Evolutionary conservation across 2,113 vertebrate genomes (phyloP).

Genomic region (Pantherophis guttatus): DNA sequence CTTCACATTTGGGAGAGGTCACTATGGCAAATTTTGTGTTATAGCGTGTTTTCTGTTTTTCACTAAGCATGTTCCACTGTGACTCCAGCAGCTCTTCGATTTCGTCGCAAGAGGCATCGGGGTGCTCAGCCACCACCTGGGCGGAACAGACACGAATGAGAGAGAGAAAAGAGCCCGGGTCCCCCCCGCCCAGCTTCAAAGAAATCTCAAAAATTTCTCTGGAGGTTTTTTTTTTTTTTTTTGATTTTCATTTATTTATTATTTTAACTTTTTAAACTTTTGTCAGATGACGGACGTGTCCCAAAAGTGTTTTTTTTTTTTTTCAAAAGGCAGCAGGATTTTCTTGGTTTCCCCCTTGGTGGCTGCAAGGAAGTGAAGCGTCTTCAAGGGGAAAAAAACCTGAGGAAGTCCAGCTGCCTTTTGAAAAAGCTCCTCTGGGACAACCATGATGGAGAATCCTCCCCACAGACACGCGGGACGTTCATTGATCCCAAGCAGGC

Average conservation of each 20-base stretch:
- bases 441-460: no score
- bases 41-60: constrained; percentile 80
- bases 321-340: neutral
- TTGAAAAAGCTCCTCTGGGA: no score
- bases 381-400: no score
- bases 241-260: no score
- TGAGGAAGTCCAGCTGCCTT: no score
- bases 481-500: no score
- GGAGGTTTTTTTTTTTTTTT: no score
- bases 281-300: neutral
- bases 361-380: no score
- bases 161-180: no score
- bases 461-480: no score
- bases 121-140: constrained; percentile 77
- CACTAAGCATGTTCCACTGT: constrained; percentile 78
- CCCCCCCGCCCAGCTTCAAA: no score
- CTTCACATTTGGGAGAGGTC: constrained; percentile 69
- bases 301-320: neutral
- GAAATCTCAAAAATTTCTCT: no score
- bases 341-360: neutral
- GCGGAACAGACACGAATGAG: constrained; percentile 16
- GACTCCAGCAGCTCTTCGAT: constrained; percentile 79
- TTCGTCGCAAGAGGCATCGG: constrained; percentile 75
- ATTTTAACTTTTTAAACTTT: neutral
- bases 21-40: constrained; percentile 80